Conservation (phyloP, 2,797 vertebrate species). For the Aldrovandia affinis region DNA sequence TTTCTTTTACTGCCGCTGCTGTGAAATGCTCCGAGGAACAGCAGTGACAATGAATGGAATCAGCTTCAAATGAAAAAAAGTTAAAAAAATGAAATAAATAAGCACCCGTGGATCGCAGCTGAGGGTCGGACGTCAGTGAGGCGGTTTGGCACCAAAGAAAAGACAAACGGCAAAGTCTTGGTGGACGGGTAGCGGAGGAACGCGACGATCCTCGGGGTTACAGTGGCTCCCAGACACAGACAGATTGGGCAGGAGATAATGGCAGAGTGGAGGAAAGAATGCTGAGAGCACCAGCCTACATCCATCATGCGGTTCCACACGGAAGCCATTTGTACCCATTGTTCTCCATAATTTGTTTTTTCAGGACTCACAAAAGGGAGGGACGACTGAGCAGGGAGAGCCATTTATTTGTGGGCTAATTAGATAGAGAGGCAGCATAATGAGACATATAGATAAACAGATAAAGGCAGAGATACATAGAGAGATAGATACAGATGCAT, state of each 20-base stretch:
- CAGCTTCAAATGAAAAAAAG: not conserved
- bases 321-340: conserved; percentile 76
- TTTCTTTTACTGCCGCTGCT: conserved; percentile 64
- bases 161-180: conserved; percentile 7
- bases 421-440: conserved; percentile 76
- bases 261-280: conserved; percentile 39
- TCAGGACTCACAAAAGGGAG: conserved; percentile 55
- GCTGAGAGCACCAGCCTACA: conserved; percentile 59
- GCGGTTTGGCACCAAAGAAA: not conserved
- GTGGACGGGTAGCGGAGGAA: conserved; percentile 20
- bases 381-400: conserved; percentile 58
- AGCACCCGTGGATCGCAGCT: not conserved
- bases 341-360: conserved; percentile 77
- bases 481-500: conserved; percentile 10
- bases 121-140: not conserved
- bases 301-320: conserved; percentile 73
- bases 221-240: conserved; percentile 65
- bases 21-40: conserved; percentile 63
- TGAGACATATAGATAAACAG: conserved; percentile 73
- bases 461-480: conserved; percentile 56
- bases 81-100: conserved; percentile 7
- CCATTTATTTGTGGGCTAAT: conserved; percentile 74
- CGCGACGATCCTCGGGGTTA: conserved; percentile 59
- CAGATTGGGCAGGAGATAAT: conserved; percentile 66
- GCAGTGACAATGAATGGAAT: conserved; percentile 31